Evolutionary conservation across 2,113 vertebrate species (phyloP).

Genomic region (Embiotoca jacksoni): DNA sequence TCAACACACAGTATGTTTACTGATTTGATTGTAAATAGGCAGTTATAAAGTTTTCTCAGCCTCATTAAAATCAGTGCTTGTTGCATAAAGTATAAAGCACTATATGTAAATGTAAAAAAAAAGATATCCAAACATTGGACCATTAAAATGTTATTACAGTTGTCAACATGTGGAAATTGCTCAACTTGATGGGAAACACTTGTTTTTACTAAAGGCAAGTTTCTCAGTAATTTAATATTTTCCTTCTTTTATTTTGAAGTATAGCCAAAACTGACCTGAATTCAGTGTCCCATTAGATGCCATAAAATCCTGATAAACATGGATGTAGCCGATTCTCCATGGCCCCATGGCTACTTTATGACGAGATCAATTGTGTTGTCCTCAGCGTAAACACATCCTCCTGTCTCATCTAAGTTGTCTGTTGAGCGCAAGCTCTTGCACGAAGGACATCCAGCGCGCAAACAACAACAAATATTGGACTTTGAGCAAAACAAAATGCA

Average conservation of each 20-base stretch:
- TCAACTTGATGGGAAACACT: no score
- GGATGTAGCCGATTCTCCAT: slow-evolving; percentile 17
- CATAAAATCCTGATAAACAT: slow-evolving; percentile 12
- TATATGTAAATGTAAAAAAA: no score
- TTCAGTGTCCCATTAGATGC: background rate
- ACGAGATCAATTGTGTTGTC: slow-evolving; percentile 48
- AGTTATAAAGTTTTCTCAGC: no score
- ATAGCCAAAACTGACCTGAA: background rate
- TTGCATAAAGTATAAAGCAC: no score
- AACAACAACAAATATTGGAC: background rate
- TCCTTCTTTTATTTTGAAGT: background rate
- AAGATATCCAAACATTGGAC: no score
- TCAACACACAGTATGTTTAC: background rate
- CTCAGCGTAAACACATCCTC: slow-evolving; percentile 29
- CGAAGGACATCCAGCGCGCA: slow-evolving; percentile 5
- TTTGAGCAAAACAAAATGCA: slow-evolving; percentile 58
- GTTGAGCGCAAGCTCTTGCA: slow-evolving; percentile 14
- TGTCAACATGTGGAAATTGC: no score
- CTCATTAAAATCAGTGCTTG: background rate
- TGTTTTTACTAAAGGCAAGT: no score
- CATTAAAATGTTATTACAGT: no score
- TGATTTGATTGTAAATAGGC: no score
- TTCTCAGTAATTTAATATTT: no score
- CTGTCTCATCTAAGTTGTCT: background rate
- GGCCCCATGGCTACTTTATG: background rate